A percentile compares a stretch with the other conserved stretches of the same genome.
Evolutionary conservation across 2,113 vertebrate genomes (phyloP).

Genomic region (Poecile atricapillus): DNA sequence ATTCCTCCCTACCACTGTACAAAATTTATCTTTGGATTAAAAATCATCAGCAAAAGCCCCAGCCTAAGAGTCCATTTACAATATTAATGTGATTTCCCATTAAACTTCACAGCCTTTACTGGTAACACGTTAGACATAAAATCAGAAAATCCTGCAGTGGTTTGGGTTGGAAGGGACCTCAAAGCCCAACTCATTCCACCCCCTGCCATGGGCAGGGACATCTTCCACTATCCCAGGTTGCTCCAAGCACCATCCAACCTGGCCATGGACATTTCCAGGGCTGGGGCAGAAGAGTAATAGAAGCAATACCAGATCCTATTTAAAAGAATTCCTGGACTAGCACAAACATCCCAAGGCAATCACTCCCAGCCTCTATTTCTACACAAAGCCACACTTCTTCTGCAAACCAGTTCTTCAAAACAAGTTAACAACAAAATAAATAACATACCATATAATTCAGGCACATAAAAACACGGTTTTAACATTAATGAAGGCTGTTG

Average conservation of each 20-base stretch:
- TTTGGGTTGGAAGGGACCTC: not conserved
- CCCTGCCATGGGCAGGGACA: not conserved
- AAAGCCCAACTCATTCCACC: fast-evolving
- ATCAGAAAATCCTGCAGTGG: not conserved
- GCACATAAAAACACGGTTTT: not conserved
- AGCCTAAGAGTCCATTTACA: not conserved
- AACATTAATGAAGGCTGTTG: not conserved
- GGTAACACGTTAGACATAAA: not conserved
- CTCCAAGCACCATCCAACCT: fast-evolving
- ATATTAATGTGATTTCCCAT: not conserved
- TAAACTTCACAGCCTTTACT: not conserved
- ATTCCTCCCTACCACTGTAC: fast-evolving
- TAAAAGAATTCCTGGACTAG: not conserved
- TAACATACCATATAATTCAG: not conserved
- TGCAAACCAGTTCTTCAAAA: not conserved
- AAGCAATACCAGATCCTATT: not conserved
- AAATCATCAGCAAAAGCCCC: not conserved
- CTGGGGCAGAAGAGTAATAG: not conserved
- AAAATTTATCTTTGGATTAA: not conserved
- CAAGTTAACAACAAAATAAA: not conserved
- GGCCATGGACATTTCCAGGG: not conserved
- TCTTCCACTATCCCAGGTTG: fast-evolving
- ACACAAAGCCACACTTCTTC: not conserved
- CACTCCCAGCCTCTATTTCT: not conserved
- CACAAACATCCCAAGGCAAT: not conserved